Conservation (phyloP, 64 coral and sea anemone species). For the Pachyseris speciosa region DNA sequence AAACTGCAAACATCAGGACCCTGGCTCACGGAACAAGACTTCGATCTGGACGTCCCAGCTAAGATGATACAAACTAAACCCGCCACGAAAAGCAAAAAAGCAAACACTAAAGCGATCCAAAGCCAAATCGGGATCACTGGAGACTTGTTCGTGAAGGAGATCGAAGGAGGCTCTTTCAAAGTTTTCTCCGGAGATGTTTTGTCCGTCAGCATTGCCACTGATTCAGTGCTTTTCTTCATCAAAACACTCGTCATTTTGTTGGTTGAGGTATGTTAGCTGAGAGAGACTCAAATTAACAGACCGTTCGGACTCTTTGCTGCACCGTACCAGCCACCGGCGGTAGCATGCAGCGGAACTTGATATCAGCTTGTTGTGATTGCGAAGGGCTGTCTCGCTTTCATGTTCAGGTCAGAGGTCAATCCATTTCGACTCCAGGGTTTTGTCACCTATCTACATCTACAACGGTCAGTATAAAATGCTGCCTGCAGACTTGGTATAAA, state of each 20-base stretch:
- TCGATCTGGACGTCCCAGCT: not conserved
- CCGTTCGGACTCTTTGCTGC: too few species aligned
- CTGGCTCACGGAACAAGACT: not conserved
- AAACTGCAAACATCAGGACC: not conserved
- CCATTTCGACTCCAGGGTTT: too few species aligned
- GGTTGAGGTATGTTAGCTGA: too few species aligned
- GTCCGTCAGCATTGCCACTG: not conserved
- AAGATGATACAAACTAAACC: not conserved
- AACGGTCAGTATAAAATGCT: too few species aligned
- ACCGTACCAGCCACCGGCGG: too few species aligned
- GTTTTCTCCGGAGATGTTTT: not conserved
- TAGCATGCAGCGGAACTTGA: too few species aligned
- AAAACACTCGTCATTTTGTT: not conserved
- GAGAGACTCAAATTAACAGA: too few species aligned
- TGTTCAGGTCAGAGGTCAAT: too few species aligned
- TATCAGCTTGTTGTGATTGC: too few species aligned
- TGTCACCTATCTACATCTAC: too few species aligned
- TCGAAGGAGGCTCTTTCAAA: not conserved
- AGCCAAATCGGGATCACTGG: not conserved
- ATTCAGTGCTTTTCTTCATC: not conserved
- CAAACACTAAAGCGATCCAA: slow-evolving; percentile 2
- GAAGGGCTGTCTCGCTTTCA: too few species aligned
- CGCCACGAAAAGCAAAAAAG: slow-evolving; percentile 13
- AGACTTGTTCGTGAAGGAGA: not conserved
- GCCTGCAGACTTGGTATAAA: too few species aligned